Evolutionary conservation across 2,888 invertebrate species (phyloP).

Genomic region (Linnaemya vulpina): DNA sequence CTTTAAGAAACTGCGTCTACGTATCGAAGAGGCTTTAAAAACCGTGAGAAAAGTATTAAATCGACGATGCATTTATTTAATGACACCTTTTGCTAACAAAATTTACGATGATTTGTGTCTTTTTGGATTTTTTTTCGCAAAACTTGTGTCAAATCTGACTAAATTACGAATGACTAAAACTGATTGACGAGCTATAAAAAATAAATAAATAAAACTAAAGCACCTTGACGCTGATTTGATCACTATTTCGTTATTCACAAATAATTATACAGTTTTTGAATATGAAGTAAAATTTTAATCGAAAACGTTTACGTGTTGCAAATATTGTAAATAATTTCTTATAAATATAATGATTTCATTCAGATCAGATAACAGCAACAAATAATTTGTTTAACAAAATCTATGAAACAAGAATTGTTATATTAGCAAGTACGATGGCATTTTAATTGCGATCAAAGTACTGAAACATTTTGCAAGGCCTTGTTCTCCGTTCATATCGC

Average conservation of each 20-base stretch:
- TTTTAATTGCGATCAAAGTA: not conserved
- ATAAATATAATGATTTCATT: not conserved
- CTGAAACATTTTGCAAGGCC: conserved; percentile 27
- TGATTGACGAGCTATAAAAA: not conserved
- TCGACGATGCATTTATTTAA: too few relatives aligned
- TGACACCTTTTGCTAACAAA: too few relatives aligned
- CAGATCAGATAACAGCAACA: not conserved
- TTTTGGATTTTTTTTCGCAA: too few relatives aligned
- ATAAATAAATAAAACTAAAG: conserved; percentile 1
- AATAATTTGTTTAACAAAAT: not conserved
- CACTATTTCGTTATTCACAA: not conserved
- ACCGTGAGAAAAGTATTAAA: too few relatives aligned
- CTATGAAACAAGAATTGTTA: not conserved
- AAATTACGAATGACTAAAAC: not conserved
- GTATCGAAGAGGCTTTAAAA: too few relatives aligned
- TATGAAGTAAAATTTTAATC: not conserved
- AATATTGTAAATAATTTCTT: not conserved
- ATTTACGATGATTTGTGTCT: too few relatives aligned
- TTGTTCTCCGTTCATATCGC: conserved; percentile 6
- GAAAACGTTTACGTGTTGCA: not conserved
- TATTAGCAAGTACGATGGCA: not conserved
- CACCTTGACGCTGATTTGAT: not conserved
- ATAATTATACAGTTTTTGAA: not conserved
- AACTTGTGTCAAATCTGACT: too few relatives aligned
- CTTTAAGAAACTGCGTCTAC: too few relatives aligned